Evolutionary conservation across 92 coral and sea anemone genomes (phyloP).

Genomic region (Blastomussa wellsi): DNA sequence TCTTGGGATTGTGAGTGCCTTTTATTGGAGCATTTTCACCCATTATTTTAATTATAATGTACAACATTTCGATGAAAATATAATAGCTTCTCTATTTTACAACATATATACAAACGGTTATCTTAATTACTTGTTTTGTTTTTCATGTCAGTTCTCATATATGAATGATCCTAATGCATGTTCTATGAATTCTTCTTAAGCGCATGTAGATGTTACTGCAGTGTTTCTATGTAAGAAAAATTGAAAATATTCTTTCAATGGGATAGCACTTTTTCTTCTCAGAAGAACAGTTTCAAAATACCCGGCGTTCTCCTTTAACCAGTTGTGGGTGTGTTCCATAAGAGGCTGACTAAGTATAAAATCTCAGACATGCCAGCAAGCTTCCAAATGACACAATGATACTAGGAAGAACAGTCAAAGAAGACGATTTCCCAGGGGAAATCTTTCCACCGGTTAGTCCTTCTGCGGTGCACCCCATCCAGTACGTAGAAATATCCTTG

Average conservation of each 20-base stretch:
- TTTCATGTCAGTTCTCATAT: not conserved
- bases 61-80: not conserved
- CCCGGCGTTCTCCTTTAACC: not conserved
- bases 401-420: conserved; percentile 19
- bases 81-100: not conserved
- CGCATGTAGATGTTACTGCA: not conserved
- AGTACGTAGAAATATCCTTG: conserved; percentile 47
- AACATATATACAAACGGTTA: not conserved
- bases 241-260: not conserved
- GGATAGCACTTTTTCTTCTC: not conserved
- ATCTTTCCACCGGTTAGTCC: conserved; percentile 24
- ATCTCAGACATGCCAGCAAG: not conserved
- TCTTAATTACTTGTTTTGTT: not conserved
- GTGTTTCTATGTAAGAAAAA: not conserved
- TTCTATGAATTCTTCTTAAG: not conserved
- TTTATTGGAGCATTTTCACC: not conserved
- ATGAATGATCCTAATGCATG: not conserved
- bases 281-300: not conserved
- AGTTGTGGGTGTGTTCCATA: not conserved
- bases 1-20: not conserved
- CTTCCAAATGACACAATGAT: conserved; percentile 16
- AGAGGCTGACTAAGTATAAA: not conserved
- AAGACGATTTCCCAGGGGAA: conserved; percentile 27
- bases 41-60: not conserved
- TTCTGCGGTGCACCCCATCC: conserved; percentile 67